Conservation (phyloP, 2,797 vertebrate species). For the Pseudotriccus pelzelni region DNA sequence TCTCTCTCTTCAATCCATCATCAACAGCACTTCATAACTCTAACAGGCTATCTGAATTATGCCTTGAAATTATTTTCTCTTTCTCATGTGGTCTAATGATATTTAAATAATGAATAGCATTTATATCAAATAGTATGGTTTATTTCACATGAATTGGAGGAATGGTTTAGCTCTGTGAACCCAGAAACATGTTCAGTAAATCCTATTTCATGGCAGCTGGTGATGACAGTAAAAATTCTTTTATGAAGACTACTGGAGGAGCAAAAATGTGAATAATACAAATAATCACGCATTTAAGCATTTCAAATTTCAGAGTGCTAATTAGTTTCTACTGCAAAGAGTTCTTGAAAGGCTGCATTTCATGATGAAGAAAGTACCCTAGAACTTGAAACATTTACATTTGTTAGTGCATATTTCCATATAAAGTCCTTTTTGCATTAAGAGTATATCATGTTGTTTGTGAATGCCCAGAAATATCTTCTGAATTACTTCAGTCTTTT, state of each 20-base stretch:
- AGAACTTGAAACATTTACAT: not conserved
- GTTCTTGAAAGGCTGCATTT: constrained; percentile 22
- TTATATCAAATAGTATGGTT: constrained; percentile 1
- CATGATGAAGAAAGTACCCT: constrained; percentile 5
- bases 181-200: constrained; percentile 6
- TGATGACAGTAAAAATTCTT: constrained; percentile 16
- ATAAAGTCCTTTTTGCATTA: not conserved
- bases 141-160: constrained; percentile 14
- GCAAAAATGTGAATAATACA: constrained; percentile 43
- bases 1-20: not conserved
- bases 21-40: not conserved
- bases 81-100: constrained; percentile 14
- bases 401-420: not conserved
- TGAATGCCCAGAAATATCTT: not conserved
- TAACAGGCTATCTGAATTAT: constrained; percentile 18
- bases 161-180: not conserved
- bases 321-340: constrained; percentile 30
- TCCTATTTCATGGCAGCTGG: constrained; percentile 11
- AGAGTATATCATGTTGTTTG: not conserved
- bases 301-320: constrained; percentile 42
- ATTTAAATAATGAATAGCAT: constrained; percentile 44
- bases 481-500: not conserved
- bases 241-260: constrained; percentile 23
- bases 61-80: constrained; percentile 5
- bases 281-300: constrained; percentile 46